Base-by-base conservation (phyloP, 2,797 vertebrate species). In the Hipposideros larvatus region DNA sequence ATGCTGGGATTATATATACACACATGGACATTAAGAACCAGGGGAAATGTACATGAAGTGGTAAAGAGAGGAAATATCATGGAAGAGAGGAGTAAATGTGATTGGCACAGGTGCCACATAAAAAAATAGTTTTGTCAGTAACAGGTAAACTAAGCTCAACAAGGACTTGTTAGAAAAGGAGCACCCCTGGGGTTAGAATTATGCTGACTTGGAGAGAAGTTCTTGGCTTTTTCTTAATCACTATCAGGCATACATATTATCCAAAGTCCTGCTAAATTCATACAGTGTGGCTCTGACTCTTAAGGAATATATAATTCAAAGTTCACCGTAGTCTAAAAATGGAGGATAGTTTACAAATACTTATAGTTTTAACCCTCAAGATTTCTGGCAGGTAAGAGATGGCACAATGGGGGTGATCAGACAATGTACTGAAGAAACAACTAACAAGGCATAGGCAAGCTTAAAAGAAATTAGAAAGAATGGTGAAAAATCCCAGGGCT, bases 201-300 rank as follows among this genome's bases (percentile, higher is more conserved):
- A 61, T 37, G 43, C 14, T 51, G 48, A 68, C 48, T 66, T 31
- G 26, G 1, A 78, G 10, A 82, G 15, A 77, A 43, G 11, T 51
- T 68, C 63, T 59, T 66, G 22, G 73, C n/a, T 65, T 94, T 82
- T 61, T 79, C 41, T n/a, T 66, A 92, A 70, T 90, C 68, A 24
- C 37, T 66, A 5, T 48, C 16, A 37, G 28, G 2, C n/a, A 65
- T 4, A 70, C 3, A 15, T 53, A 8, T 22, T 66, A 8, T 79
- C 75, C 22, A 66, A 19, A 15, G 13, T 26, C 46, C 79, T 71
- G 15, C 46, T 79, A 63, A 70, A 84, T 84, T 70, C 21, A 73
- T 3, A 15, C 4, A 7, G 0, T 5, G 7, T 31, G 53, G 5
- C 19, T 86, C 63, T 94, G 37, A 78, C 31, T 48, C 53, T 94